Conservation (phyloP, 2,797 vertebrate species). For the Denticeps clupeoides region DNA sequence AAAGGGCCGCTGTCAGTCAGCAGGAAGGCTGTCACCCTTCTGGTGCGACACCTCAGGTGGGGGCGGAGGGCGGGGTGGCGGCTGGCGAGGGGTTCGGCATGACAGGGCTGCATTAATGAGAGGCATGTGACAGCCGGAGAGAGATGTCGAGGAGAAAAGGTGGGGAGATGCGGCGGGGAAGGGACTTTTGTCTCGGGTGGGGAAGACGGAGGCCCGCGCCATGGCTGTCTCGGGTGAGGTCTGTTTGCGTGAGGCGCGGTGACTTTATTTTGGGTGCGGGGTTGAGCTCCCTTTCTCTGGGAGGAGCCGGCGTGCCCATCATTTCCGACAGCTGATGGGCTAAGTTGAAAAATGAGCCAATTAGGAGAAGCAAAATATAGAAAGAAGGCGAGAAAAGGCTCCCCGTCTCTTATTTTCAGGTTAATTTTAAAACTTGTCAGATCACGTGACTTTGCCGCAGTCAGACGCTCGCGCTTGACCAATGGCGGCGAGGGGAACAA, state of each 20-base stretch:
- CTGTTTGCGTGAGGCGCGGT: background rate
- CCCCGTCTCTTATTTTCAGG: background rate
- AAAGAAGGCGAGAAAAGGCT: too few species aligned
- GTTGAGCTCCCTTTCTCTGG: background rate
- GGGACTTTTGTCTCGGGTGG: conserved; percentile 42
- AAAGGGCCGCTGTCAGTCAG: conserved; percentile 54
- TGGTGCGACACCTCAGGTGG: conserved; percentile 20
- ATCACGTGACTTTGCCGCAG: background rate
- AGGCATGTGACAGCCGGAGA: conserved; percentile 42
- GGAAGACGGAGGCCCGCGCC: conserved; percentile 20
- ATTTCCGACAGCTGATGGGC: background rate
- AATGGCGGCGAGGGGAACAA: background rate
- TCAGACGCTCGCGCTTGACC: background rate
- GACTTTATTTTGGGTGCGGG: background rate
- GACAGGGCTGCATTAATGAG: conserved; percentile 59
- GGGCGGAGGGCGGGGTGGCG: conserved; percentile 2
- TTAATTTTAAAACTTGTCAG: background rate
- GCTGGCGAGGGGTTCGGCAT: conserved; percentile 31
- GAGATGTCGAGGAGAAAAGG: conserved; percentile 40
- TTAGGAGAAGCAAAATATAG: background rate
- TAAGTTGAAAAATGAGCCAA: background rate
- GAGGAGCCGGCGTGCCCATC: background rate
- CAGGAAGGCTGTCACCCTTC: conserved; percentile 47
- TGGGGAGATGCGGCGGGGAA: conserved; percentile 33
- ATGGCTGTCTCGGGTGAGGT: background rate